Evolutionary conservation across 1,140 invertebrate genomes (phyloP), one percentile per base, ranked within the genome.

Genomic region (Palaemon carinicauda): DNA sequence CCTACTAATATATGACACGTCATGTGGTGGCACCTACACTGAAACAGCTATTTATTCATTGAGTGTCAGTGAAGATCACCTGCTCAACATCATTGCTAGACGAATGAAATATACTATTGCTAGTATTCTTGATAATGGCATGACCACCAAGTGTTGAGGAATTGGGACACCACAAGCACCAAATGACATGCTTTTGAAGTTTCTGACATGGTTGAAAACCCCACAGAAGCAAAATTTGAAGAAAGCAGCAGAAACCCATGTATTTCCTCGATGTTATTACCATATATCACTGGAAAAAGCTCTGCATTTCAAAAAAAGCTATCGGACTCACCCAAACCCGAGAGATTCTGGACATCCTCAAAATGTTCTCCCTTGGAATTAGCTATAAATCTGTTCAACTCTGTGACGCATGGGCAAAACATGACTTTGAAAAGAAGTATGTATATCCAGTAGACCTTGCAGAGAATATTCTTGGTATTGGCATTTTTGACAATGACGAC

Each of bases 401-500:
- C 5, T 74, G 24, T 74, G 21, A 29, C 33, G 15, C 21, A 24
- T n/a, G n/a, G 12, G 0, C 12, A 29, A 41, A 74, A 74, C 71
- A 74, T 41, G 71, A 74, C 9, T 10, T 74, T 74, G 71, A 74
- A 74, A 31, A 29, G 19, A 74, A 74, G 15, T n/a, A 74, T 41
- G 33, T 74, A 29, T 74, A 21, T 74, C 71, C 71, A 74, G n/a
- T 31, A 41, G 17, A 74, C 15, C 21, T 74, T 74, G 21, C 71
- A 31, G 5, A 31, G 33, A 41, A 41, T 74, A 19, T 31, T 74
- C 71, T n/a, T 31, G 71, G 27, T 4, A 74, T 17, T 74, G n/a
- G 71, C 33, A 74, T 74, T 74, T 9, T 74, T 31, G 71, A 74
- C 71, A 74, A 74, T 74, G 71, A 74, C 71, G n/a, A 74, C 71